A percentile compares a stretch with the other conserved stretches of the same genome.
phyloP scores from a whole-genome alignment of 1,140 invertebrate species.

The Macrobrachium nipponense region DNA sequence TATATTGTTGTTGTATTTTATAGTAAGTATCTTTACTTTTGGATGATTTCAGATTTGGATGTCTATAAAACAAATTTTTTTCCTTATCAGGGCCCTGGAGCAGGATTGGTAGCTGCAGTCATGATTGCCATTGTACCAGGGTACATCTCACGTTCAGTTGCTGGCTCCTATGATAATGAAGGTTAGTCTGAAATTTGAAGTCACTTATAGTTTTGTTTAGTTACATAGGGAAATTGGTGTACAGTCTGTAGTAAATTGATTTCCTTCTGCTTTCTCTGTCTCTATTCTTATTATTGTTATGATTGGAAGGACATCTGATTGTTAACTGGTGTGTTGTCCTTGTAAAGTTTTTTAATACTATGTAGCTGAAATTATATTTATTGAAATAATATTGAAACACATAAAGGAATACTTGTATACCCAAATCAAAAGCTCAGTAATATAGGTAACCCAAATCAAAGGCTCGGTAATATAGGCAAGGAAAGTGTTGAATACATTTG shows the following conservation, averaged over 20 bases:
- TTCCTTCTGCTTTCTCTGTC: background rate
- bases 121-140: slow-evolving; percentile 98
- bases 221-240: background rate
- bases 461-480: too few relatives aligned
- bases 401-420: too few relatives aligned
- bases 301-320: too few relatives aligned
- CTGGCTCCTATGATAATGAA: slow-evolving; percentile 98
- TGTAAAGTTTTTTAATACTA: too few relatives aligned
- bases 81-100: slow-evolving; percentile 81
- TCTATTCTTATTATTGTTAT: too few relatives aligned
- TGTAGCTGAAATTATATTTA: too few relatives aligned
- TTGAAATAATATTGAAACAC: too few relatives aligned
- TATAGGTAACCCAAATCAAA: too few relatives aligned
- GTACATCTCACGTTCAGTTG: slow-evolving; percentile 96
- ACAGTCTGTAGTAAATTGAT: background rate
- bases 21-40: background rate
- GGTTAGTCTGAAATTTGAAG: slow-evolving; percentile 69
- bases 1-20: background rate
- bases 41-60: background rate
- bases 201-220: background rate
- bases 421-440: too few relatives aligned
- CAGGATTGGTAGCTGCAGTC: slow-evolving; percentile 91
- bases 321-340: too few relatives aligned
- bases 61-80: background rate
- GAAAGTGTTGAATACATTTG: too few relatives aligned